Base-by-base conservation (phyloP, 2,113 vertebrate genomes). In the Typhlomys cinereus region DNA sequence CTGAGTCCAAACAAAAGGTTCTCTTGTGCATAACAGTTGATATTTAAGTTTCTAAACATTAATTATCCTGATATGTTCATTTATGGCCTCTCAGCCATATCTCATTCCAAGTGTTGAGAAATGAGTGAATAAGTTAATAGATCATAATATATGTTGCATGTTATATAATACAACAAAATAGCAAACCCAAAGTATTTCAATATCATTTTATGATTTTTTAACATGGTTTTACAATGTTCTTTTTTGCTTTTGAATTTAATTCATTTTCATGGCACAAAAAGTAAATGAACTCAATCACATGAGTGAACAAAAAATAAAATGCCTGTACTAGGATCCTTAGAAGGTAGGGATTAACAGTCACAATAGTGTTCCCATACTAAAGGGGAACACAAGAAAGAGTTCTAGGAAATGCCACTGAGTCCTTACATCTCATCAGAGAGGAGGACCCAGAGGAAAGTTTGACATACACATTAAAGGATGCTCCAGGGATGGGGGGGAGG, bases 261-360 rank as follows among this genome's bases (percentile, higher is more conserved):
- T 88, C 86, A 80, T 61, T 36, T 18, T 84, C 54, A n/a, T 20
- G 67, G 50, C 9, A 87, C 21, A 92, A 84, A 92, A n/a, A 78
- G 50, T 54, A 54, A 91, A 46, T 84, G 20, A 90, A 81, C 39
- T 20, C 23, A 64, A 50, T 89, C 57, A 80, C 59, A 61, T 15
- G 62, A 20, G 25, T 27, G 54, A 89, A 74, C 3, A 88, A 70
- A 86, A 82, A 41, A 39, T 64, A 70, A 61, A 61, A 44, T 61
- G 17, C 54, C 39, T 41, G 54, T n/a, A n/a, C n/a, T n/a, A n/a
- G n/a, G n/a, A n/a, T n/a, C n/a, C n/a, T n/a, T n/a, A n/a, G n/a
- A n/a, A n/a, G n/a, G n/a, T n/a, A n/a, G n/a, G n/a, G n/a, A n/a
- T n/a, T n/a, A n/a, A n/a, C n/a, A n/a, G n/a, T n/a, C n/a, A n/a